These are phyloP conservation scores for Isichthys henryi DNA, from an alignment of 2,113 vertebrate species.

Conservation along the genomic window DNA sequence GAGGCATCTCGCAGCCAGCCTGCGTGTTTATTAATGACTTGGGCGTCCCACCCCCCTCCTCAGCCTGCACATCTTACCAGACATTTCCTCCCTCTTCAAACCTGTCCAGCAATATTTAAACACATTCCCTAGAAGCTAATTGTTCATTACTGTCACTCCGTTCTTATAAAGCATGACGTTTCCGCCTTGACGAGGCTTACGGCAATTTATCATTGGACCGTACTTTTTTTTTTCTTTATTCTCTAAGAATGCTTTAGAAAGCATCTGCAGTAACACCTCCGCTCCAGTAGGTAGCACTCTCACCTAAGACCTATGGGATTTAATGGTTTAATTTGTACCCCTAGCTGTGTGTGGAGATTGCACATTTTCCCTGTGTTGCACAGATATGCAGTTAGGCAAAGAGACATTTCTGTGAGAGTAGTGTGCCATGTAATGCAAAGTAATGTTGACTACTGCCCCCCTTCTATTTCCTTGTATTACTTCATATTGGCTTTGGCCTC, in stretches of 20 bases:
- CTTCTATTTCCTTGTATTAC: background rate
- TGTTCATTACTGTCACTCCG: conserved; percentile 9
- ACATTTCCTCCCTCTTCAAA: background rate
- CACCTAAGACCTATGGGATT: background rate
- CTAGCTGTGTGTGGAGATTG: background rate
- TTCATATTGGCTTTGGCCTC: background rate
- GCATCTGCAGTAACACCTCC: background rate
- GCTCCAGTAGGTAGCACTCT: background rate
- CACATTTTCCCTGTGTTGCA: background rate
- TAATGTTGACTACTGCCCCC: background rate
- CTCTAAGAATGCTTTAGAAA: background rate
- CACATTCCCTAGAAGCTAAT: background rate
- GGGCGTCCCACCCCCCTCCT: background rate
- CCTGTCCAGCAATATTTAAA: conserved; percentile 3
- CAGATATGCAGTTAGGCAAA: background rate
- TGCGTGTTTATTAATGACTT: background rate
- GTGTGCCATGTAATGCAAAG: background rate
- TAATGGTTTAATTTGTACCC: background rate
- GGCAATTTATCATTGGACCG: background rate
- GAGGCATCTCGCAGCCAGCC: background rate
- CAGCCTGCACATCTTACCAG: background rate
- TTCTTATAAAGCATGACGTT: background rate
- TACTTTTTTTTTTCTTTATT: background rate
- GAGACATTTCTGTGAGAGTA: background rate
- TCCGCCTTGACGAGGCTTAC: background rate